Percentiles rank a stretch among this genome's conserved stretches.
Conservation (phyloP, 2,113 vertebrate species). For the Thunnus thynnus region DNA sequence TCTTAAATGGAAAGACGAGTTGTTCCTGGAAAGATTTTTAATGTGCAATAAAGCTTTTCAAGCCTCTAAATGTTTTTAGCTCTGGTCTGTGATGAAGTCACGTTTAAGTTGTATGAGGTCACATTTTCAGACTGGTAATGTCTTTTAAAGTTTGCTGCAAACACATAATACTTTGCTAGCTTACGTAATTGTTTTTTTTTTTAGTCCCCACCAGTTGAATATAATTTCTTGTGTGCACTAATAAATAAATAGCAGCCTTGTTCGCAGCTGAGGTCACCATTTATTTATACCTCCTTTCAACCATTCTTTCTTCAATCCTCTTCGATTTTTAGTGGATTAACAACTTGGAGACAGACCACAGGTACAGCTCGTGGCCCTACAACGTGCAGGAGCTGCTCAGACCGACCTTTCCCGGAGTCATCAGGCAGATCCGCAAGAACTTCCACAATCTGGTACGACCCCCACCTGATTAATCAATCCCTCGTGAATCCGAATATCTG, state of each 20-base stretch:
- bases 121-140: too few species aligned
- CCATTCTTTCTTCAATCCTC: background rate
- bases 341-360: constrained; percentile 93
- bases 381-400: constrained; percentile 95
- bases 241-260: too few species aligned
- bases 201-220: constrained; percentile 7
- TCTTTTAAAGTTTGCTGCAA: too few species aligned
- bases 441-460: constrained; percentile 95
- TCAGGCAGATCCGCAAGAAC: constrained; percentile 97
- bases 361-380: constrained; percentile 94
- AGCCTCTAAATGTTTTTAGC: background rate
- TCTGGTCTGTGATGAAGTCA: too few species aligned
- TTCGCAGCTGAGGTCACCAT: too few species aligned
- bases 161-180: too few species aligned
- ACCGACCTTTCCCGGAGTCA: constrained; percentile 97
- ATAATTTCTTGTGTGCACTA: constrained; percentile 2
- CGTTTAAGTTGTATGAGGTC: too few species aligned
- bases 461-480: background rate
- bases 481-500: background rate
- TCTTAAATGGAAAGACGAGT: background rate
- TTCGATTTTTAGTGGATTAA: constrained; percentile 93
- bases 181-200: too few species aligned
- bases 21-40: background rate
- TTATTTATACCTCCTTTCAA: background rate
- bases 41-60: constrained; percentile 4